Percentiles rank a stretch among this genome's conserved stretches.
Conservation (phyloP, 2,113 vertebrate genomes). For the Saccopteryx leptura region DNA sequence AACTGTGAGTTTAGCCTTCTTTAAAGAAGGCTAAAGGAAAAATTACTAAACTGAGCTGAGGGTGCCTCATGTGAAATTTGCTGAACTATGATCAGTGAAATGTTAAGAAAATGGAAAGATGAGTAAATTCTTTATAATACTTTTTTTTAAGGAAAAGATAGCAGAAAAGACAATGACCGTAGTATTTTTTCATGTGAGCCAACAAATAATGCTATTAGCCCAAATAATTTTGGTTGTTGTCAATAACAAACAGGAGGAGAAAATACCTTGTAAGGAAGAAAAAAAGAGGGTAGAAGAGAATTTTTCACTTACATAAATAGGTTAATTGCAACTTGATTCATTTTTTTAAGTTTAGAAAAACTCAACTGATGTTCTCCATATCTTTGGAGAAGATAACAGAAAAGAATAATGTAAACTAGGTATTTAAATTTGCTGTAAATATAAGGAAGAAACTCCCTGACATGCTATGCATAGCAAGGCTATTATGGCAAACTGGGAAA, state of each 20-base stretch:
- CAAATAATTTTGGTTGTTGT: neutral
- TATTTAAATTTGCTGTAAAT: conserved; percentile 51
- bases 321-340: conserved; percentile 26
- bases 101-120: conserved; percentile 20
- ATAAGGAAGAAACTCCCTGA: conserved; percentile 3
- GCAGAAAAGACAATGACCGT: neutral
- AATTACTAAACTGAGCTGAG: conserved; percentile 22
- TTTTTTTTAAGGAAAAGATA: neutral
- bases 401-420: neutral
- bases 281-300: neutral
- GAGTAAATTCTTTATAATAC: neutral
- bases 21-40: neutral
- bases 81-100: neutral
- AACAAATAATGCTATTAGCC: neutral
- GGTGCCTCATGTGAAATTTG: neutral
- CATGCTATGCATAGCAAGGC: neutral
- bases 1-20: neutral
- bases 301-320: neutral
- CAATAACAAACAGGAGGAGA: neutral
- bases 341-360: conserved; percentile 63
- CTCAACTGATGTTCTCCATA: neutral
- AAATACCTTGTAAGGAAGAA: neutral
- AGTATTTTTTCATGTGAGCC: neutral
- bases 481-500: conserved; percentile 36
- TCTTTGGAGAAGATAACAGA: neutral